Base-by-base conservation (phyloP, 2,888 invertebrate genomes). In the Idaea aversata region DNA sequence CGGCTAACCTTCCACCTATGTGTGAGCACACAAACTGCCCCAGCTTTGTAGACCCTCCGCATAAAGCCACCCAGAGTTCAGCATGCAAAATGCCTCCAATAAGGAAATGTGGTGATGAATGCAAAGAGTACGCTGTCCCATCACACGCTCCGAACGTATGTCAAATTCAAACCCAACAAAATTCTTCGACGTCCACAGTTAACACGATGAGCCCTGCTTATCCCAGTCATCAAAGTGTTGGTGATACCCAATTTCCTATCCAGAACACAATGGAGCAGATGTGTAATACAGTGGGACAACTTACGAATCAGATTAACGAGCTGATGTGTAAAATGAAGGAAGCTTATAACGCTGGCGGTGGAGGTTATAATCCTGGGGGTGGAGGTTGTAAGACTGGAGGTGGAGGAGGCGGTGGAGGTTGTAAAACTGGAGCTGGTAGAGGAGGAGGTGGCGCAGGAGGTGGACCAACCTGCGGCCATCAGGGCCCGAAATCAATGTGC, bases 1-100 rank as follows among this genome's bases (percentile, higher is more conserved):
- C 90, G 0, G 88, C 88, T 0, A 85, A 88, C 61, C 67, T 65
- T 1, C 81, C 84, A 0, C 87, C 88, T 0, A 77, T 71, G 5
- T 88, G 87, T 65, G 75, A 72, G 0, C 81, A 81, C 35, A 34
- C 3, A 0, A 62, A 13, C 1, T 87, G 87, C 36, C 84, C 84
- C 0, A 73, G 65, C 0, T 82, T 83, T 10, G 15, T 66, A 25
- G 13, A 63, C 61, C n/a, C 61, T 36, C 62, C 70, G n/a, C 70
- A 75, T 10, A 73, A 72, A 63, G 65, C 67, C 35, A 72, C 68
- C 38, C 75, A 77, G 36, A 72, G 70, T 13, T 69, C 69, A 3
- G 65, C 59, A 61, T 5, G 61, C 58, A 7, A 64, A 72, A 3
- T 82, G 77, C 63, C 63, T 25, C 77, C 84, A 3, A 70, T 83